Conservation (phyloP, 2,797 vertebrate genomes). For the Pogonophryne albipinna region DNA sequence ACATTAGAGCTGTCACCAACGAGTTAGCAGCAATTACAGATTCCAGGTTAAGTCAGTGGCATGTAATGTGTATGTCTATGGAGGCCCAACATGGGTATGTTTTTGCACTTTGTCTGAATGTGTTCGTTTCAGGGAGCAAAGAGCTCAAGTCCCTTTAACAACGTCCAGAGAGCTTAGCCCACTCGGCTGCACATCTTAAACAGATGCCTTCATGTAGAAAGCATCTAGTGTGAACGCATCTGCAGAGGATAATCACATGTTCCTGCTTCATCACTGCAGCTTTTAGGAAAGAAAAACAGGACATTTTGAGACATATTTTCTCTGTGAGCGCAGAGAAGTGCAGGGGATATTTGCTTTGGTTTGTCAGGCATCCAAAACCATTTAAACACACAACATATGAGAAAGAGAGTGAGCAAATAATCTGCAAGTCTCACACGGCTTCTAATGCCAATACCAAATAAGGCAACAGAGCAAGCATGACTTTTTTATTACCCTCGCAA, state of each 20-base stretch:
- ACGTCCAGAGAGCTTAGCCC: constrained; percentile 34
- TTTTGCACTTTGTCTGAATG: constrained; percentile 5
- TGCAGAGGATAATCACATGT: constrained; percentile 69
- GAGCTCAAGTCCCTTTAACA: constrained; percentile 18
- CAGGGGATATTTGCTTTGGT: constrained; percentile 72
- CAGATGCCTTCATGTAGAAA: constrained; percentile 67
- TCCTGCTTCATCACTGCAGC: constrained; percentile 59
- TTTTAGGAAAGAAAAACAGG: constrained; percentile 71
- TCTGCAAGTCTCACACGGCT: constrained; percentile 64
- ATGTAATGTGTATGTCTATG: constrained; percentile 1
- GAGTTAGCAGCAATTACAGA: not conserved
- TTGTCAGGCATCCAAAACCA: constrained; percentile 76
- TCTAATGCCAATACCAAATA: constrained; percentile 82
- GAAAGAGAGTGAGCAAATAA: constrained; percentile 52
- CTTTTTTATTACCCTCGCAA: constrained; percentile 61
- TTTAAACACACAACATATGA: constrained; percentile 74
- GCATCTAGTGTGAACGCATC: constrained; percentile 59
- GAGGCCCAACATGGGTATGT: not conserved
- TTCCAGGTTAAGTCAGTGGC: not conserved
- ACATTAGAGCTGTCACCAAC: not conserved
- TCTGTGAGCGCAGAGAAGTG: constrained; percentile 48
- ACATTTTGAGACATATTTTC: constrained; percentile 64
- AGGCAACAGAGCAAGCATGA: constrained; percentile 70
- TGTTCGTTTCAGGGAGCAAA: constrained; percentile 35
- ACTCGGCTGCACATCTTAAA: constrained; percentile 52